Base-by-base conservation (phyloP, 2,888 invertebrate species). In the Labia minor region DNA sequence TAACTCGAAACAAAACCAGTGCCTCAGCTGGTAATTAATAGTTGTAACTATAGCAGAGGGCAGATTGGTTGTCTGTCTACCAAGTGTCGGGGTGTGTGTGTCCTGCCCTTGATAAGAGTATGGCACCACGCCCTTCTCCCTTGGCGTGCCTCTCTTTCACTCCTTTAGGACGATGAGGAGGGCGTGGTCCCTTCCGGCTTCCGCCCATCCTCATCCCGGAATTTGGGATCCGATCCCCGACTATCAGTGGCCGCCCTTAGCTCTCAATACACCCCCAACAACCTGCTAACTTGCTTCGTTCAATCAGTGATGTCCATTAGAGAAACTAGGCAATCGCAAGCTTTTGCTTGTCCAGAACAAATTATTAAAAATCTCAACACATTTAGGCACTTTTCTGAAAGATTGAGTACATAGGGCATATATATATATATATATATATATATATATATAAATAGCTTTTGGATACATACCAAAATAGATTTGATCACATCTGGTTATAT, bases 1-100 rank as follows among this genome's bases (percentile, higher is more conserved):
- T 49, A 49, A 49, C 49, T 49, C 49, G 49, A 49, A 49, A 49
- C 49, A 49, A 49, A 49, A 49, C 49, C 49, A 49, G 49, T n/a
- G 49, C 49, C 49, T 49, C 49, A 16, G 49, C 49, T 49, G 49
- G 49, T 49, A 49, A 49, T 49, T 49, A 49, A 49, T 49, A 49
- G 49, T 49, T 49, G 49, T 49, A 49, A 49, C 49, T 49, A 49
- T 49, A 49, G 49, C 49, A 14, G 49, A 49, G 49, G 49, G 49
- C 49, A 49, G 49, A 49, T 49, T 49, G 49, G 49, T 14, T 49
- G 49, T 49, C 49, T 49, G 49, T 49, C 49, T 49, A 49, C n/a
- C 6, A 49, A 49, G 49, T 49, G 49, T 49, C 49, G 49, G n/a
- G 49, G 49, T 49, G 49, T 49, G 49, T 49, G 49, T 49, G 49